Conservation (phyloP, 2,113 vertebrate species). For the Cygnus buccinator region DNA sequence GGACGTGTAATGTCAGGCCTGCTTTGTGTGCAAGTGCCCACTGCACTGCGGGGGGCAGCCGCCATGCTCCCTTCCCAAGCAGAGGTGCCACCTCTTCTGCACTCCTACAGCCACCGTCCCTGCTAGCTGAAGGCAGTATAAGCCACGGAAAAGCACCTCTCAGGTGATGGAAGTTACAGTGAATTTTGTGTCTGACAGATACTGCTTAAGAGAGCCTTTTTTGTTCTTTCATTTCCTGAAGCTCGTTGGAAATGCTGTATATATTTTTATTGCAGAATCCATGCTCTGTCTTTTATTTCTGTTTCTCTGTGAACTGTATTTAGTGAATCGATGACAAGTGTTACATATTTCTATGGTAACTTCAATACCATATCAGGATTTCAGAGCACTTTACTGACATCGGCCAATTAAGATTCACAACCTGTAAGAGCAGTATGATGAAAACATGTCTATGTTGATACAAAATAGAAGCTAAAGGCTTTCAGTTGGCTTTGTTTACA, state of each 20-base stretch:
- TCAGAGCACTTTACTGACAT: neutral
- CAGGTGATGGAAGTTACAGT: neutral
- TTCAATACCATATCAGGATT: neutral
- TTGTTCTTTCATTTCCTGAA: neutral
- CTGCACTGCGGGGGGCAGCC: neutral
- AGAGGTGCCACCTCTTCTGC: neutral
- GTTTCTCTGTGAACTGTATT: neutral
- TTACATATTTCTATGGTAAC: neutral
- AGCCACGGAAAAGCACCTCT: neutral
- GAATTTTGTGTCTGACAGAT: neutral
- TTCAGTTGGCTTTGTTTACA: neutral
- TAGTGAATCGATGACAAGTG: neutral
- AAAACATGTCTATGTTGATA: neutral
- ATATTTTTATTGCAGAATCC: neutral
- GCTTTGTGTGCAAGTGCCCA: neutral
- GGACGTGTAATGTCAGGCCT: neutral
- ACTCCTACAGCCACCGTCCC: neutral
- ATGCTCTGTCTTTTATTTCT: neutral
- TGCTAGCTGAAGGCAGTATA: fast-evolving
- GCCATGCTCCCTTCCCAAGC: neutral
- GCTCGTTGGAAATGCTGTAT: neutral
- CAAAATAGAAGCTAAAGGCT: neutral
- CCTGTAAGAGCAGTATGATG: neutral
- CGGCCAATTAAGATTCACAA: neutral
- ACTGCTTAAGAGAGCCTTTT: neutral